These are phyloP conservation scores for Ovis aries DNA, from an alignment of 2,113 vertebrate genomes.

Conservation along the genomic window ARS-UI_Ramb_v3.0 NC_056054.1:107651501-107652000, in stretches of 20 bases:
- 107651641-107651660: background rate
- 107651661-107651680: background rate
- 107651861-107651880: background rate
- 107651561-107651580: background rate
- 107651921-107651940: rapidly evolving
- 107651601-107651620: background rate
- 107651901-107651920: background rate
- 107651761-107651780: background rate
- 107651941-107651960: rapidly evolving
- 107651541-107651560: background rate
- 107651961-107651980: background rate
- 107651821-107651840: background rate
- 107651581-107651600: background rate
- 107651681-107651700: background rate
- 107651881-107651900: background rate
- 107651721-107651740: background rate
- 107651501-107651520: background rate
- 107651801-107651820: background rate
- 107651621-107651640: background rate
- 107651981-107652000: background rate
- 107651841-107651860: background rate
- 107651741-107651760: background rate
- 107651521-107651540: background rate
- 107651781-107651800: background rate
- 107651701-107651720: background rate